phyloP scores from a whole-genome alignment of 2,113 vertebrate species.

The Sciurus niger region DNA sequence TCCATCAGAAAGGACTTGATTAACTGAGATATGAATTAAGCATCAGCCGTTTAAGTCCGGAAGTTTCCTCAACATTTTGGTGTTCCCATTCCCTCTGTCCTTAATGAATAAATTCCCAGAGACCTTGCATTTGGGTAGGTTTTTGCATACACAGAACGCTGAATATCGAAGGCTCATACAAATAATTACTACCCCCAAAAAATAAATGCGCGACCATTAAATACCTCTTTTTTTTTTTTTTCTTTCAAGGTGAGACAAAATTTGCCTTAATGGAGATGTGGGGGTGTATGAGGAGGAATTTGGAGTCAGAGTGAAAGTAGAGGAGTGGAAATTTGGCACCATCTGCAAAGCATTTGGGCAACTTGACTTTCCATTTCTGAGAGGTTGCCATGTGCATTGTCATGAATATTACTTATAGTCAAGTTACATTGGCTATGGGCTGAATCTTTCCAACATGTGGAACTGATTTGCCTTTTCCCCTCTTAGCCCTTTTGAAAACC shows the following conservation, averaged over 20 bases:
- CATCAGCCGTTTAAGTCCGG: background rate
- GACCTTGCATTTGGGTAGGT: background rate
- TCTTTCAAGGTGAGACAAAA: slow-evolving; percentile 56
- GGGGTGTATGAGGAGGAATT: background rate
- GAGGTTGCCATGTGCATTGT: slow-evolving; percentile 79
- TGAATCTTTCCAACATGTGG: slow-evolving; percentile 87
- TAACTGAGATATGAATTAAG: background rate
- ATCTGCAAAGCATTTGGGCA: slow-evolving; percentile 87
- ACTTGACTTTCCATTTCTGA: slow-evolving; percentile 77
- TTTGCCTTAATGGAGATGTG: slow-evolving; percentile 34
- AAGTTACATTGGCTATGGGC: slow-evolving; percentile 83
- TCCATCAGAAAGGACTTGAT: slow-evolving; percentile 32
- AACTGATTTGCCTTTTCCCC: slow-evolving; percentile 85
- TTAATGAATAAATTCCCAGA: background rate
- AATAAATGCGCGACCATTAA: background rate
- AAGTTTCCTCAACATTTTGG: background rate
- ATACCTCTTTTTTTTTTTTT: background rate
- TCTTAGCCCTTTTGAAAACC: slow-evolving; percentile 67
- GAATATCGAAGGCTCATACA: background rate
- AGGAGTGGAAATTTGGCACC: slow-evolving; percentile 73
- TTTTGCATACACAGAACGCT: background rate
- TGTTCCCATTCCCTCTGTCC: slow-evolving; percentile 3
- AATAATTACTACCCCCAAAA: background rate
- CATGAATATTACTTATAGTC: slow-evolving; percentile 84
- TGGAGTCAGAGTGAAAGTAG: background rate